phyloP scores from a whole-genome alignment of 1,140 invertebrate genomes.

The Drosophila lini region DNA sequence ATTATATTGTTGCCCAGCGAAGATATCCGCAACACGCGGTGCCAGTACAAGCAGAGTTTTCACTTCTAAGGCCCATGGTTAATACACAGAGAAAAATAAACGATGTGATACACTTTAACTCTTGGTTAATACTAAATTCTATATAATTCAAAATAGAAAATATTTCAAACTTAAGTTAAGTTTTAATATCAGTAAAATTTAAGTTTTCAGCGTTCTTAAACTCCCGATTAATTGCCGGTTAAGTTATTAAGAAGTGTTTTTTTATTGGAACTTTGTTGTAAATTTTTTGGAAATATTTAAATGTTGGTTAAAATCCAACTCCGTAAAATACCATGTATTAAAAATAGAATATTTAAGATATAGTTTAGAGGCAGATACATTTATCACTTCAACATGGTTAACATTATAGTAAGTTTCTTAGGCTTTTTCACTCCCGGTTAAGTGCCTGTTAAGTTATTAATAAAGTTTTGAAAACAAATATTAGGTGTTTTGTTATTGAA shows the following conservation, averaged over 20 bases:
- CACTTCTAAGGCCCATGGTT: background rate
- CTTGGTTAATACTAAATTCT: background rate
- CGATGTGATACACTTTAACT: background rate
- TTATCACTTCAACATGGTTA: no score
- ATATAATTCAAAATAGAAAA: background rate
- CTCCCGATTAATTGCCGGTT: background rate
- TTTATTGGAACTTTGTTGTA: background rate
- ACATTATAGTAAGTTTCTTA: background rate
- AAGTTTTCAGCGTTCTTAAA: background rate
- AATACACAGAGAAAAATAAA: background rate
- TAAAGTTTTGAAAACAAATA: background rate
- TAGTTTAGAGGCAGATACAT: background rate
- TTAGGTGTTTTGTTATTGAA: background rate
- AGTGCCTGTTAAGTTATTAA: background rate
- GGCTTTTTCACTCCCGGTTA: background rate
- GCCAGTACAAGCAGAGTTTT: background rate
- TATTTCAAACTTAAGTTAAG: background rate
- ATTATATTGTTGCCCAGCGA: conserved; percentile 32
- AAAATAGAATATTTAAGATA: background rate
- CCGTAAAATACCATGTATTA: background rate
- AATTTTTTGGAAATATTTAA: background rate
- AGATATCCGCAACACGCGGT: conserved; percentile 15
- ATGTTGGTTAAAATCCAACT: background rate
- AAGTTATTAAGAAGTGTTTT: background rate
- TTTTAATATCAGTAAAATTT: background rate